Conservation (phyloP, 1,140 invertebrate genomes). For the Drosophila lowei region DNA sequence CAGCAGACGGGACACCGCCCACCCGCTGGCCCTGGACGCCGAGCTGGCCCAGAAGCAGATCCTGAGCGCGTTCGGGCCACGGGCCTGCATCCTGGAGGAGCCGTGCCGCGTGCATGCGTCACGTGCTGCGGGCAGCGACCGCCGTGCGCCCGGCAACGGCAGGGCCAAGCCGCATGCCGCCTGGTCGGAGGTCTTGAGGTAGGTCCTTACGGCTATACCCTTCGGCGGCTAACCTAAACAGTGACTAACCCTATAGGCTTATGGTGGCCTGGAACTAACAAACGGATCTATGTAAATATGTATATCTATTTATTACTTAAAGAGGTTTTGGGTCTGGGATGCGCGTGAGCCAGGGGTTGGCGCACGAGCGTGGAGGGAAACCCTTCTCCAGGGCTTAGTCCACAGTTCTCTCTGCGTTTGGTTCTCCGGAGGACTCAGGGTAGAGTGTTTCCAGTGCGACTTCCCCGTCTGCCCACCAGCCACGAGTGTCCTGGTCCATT, state of each 20-base stretch:
- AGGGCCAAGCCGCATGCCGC: constrained; percentile 79
- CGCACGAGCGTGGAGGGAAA: too few relatives aligned
- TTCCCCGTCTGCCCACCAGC: background rate
- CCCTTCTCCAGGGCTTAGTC: too few relatives aligned
- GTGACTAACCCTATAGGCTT: too few relatives aligned
- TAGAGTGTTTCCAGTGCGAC: too few relatives aligned
- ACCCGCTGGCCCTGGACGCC: constrained; percentile 84
- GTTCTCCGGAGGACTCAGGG: too few relatives aligned
- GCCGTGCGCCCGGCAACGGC: constrained; percentile 43
- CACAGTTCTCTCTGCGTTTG: too few relatives aligned
- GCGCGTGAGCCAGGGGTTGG: too few relatives aligned
- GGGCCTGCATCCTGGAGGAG: constrained; percentile 87
- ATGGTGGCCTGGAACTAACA: too few relatives aligned
- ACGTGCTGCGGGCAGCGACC: constrained; percentile 60
- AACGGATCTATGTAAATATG: too few relatives aligned
- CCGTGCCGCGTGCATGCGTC: constrained; percentile 87
- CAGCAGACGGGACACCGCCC: constrained; percentile 81
- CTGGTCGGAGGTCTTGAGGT: constrained; percentile 87
- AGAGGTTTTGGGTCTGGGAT: too few relatives aligned
- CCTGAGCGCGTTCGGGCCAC: constrained; percentile 86
- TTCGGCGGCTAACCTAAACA: too few relatives aligned
- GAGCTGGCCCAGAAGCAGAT: constrained; percentile 87
- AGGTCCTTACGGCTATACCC: constrained; percentile 43
- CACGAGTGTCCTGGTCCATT: constrained; percentile 15
- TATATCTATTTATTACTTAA: too few relatives aligned